Evolutionary conservation across 2,888 invertebrate species (phyloP).

Genomic region (Perizoma affinitatum): DNA sequence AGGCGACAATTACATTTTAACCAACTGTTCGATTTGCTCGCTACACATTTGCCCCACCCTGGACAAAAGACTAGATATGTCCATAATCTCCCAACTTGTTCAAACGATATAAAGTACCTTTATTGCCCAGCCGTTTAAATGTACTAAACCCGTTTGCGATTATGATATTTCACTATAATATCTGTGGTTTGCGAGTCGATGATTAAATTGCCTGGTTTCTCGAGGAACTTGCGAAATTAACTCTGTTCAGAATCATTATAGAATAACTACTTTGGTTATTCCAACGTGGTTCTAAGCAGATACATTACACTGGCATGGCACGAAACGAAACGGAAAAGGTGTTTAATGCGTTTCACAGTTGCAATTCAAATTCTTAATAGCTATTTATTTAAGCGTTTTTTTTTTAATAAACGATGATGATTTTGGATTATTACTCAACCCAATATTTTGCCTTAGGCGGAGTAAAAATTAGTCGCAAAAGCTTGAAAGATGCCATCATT

Average conservation of each 20-base stretch:
- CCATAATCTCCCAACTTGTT: slow-evolving; percentile 12
- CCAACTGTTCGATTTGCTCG: no score
- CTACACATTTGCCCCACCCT: no score
- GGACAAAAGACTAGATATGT: no score
- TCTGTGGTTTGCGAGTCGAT: slow-evolving; percentile 24
- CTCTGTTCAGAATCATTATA: slow-evolving; percentile 2
- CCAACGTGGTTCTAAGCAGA: neutral
- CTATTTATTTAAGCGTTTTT: no score
- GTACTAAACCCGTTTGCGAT: slow-evolving; percentile 31
- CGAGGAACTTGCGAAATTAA: slow-evolving; percentile 28
- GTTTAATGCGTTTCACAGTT: no score
- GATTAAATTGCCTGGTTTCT: slow-evolving; percentile 25
- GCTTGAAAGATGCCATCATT: slow-evolving; percentile 33
- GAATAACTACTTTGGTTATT: neutral
- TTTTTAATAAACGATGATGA: neutral
- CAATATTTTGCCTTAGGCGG: slow-evolving; percentile 27
- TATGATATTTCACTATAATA: slow-evolving; percentile 35
- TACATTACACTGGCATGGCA: neutral
- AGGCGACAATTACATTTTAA: no score
- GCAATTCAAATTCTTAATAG: no score
- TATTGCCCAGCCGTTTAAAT: slow-evolving; percentile 19
- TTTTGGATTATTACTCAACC: slow-evolving; percentile 27
- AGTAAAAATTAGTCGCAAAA: slow-evolving; percentile 36
- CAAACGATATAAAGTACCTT: slow-evolving; percentile 12
- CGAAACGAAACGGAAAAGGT: neutral